Conservation (phyloP, 2,797 vertebrate genomes). For the Tenualosa thibaudeaui region DNA sequence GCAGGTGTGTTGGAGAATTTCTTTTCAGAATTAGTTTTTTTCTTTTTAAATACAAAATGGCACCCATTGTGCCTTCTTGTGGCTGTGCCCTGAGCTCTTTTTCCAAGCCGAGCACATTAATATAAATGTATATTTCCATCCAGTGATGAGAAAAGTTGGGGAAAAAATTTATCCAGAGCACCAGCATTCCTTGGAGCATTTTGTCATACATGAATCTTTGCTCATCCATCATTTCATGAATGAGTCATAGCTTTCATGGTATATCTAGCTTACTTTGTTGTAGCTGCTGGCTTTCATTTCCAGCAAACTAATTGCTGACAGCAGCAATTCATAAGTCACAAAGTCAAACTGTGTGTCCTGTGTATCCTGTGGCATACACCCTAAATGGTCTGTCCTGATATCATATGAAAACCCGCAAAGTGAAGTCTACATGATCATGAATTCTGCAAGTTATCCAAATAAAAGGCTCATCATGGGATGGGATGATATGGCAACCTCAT, state of each 20-base stretch:
- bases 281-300: not conserved
- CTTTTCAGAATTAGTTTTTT: not conserved
- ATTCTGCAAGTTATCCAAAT: not conserved
- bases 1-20: constrained; percentile 20
- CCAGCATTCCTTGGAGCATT: not conserved
- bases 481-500: not conserved
- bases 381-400: not conserved
- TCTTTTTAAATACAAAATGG: constrained; percentile 12
- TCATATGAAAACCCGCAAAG: not conserved
- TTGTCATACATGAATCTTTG: constrained; percentile 5
- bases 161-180: not conserved
- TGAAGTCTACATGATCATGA: not conserved
- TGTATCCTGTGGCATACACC: not conserved
- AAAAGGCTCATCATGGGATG: not conserved
- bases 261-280: not conserved
- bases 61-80: not conserved
- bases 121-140: not conserved
- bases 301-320: not conserved
- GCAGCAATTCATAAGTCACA: constrained; percentile 5
- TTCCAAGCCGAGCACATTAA: not conserved
- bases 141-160: not conserved
- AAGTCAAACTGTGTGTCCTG: not conserved
- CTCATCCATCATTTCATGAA: not conserved
- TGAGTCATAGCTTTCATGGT: constrained; percentile 5
- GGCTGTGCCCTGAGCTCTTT: not conserved